phyloP scores from a whole-genome alignment of 2,888 invertebrate species.

The Germaria angustata region DNA sequence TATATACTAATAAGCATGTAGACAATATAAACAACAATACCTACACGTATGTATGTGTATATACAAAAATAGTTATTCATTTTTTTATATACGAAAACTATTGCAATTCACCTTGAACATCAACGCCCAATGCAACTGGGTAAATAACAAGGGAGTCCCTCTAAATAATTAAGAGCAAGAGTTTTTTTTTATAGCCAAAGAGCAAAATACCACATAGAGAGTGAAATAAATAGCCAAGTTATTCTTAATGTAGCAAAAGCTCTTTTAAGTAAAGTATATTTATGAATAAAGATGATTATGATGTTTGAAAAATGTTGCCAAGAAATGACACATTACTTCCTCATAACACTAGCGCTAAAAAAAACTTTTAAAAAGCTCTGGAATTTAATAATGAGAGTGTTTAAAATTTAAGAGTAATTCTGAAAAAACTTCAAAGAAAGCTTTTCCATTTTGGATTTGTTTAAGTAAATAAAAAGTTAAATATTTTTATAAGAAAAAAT shows the following conservation, averaged over 20 bases:
- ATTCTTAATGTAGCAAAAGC: background rate
- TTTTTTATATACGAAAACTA: constrained; percentile 49
- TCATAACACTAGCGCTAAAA: background rate
- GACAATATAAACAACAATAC: constrained; percentile 34
- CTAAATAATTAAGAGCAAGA: background rate
- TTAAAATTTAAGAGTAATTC: too few relatives aligned
- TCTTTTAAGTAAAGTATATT: background rate
- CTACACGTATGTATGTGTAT: background rate
- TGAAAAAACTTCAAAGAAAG: background rate
- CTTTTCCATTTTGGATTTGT: background rate
- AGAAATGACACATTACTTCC: background rate
- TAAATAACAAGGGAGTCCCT: background rate
- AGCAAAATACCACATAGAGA: too few relatives aligned
- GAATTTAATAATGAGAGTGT: background rate
- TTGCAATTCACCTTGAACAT: constrained; percentile 76
- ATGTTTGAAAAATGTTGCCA: background rate
- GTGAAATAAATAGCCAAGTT: background rate
- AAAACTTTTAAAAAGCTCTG: background rate
- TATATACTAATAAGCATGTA: constrained; percentile 11
- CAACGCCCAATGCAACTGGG: constrained; percentile 70
- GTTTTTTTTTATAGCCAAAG: background rate
- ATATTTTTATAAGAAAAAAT: background rate
- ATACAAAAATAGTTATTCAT: constrained; percentile 55
- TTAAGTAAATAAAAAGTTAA: background rate
- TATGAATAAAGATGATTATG: background rate